These are phyloP conservation scores for Xyliphius kryptos DNA, from an alignment of 2,113 vertebrate genomes.

Conservation along the genomic window DNA sequence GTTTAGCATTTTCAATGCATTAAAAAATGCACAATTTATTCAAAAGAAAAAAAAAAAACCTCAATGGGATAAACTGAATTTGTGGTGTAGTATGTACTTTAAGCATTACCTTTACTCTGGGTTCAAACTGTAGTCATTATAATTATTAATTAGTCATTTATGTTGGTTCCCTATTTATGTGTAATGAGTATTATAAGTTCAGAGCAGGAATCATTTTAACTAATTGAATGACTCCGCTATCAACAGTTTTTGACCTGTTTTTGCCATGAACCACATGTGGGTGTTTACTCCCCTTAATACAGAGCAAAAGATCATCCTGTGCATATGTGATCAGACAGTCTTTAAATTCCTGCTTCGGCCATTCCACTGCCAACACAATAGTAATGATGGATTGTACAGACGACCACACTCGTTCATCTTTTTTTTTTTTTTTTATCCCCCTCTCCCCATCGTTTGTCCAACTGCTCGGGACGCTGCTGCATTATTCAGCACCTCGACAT, in stretches of 20 bases:
- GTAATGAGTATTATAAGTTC: too few species aligned
- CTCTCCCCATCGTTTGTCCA: constrained; percentile 14
- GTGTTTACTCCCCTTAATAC: background rate
- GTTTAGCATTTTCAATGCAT: too few species aligned
- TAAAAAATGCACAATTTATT: too few species aligned
- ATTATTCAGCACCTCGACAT: constrained; percentile 36
- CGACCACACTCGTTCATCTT: constrained; percentile 34
- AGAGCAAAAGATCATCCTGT: constrained; percentile 13
- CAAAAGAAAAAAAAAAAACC: too few species aligned
- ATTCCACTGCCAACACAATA: constrained; percentile 39
- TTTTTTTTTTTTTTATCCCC: constrained; percentile 32
- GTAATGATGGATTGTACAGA: constrained; percentile 38
- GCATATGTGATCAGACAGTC: constrained; percentile 34
- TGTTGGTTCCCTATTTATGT: too few species aligned
- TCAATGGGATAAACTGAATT: too few species aligned
- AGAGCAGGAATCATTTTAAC: too few species aligned
- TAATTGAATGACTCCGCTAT: too few species aligned
- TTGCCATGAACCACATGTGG: background rate
- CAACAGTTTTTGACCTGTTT: background rate
- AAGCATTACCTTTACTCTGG: too few species aligned
- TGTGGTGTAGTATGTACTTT: too few species aligned
- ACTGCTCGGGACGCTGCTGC: constrained; percentile 21
- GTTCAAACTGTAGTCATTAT: too few species aligned
- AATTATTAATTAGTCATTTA: too few species aligned
- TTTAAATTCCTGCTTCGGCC: constrained; percentile 31